phyloP scores from a whole-genome alignment of 2,888 invertebrate species.

The Philereme vetulata region DNA sequence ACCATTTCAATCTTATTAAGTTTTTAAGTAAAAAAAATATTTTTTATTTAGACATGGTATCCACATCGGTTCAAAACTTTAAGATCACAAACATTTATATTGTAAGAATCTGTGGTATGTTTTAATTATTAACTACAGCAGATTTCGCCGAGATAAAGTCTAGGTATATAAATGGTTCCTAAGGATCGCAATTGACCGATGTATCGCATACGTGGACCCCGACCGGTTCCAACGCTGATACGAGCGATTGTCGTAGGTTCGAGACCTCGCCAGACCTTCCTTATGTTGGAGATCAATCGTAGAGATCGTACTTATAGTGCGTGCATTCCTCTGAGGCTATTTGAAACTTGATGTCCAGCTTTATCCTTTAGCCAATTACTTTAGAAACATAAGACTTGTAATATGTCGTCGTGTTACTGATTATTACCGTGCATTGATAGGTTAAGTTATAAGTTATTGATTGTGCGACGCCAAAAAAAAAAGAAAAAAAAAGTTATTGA shows the following conservation, averaged over 20 bases:
- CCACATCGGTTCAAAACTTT: no score
- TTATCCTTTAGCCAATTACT: background rate
- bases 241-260: conserved; percentile 64
- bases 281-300: conserved; percentile 35
- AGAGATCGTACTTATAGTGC: conserved; percentile 5
- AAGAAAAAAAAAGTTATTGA: no score
- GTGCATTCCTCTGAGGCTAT: conserved; percentile 20
- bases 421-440: no score
- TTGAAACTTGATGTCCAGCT: conserved; percentile 16
- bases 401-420: no score
- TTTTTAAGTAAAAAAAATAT: no score
- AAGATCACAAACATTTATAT: no score
- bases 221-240: conserved; percentile 65
- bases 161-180: conserved; percentile 33
- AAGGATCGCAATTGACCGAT: conserved; percentile 30
- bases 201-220: conserved; percentile 51
- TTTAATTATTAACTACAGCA: background rate
- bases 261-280: conserved; percentile 53
- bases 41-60: no score
- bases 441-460: no score
- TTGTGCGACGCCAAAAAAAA: no score
- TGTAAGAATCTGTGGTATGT: background rate
- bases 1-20: no score
- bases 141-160: conserved; percentile 27
- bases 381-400: no score